phyloP scores from a whole-genome alignment of 1,140 invertebrate genomes.

The Sitobion miscanthi region DNA sequence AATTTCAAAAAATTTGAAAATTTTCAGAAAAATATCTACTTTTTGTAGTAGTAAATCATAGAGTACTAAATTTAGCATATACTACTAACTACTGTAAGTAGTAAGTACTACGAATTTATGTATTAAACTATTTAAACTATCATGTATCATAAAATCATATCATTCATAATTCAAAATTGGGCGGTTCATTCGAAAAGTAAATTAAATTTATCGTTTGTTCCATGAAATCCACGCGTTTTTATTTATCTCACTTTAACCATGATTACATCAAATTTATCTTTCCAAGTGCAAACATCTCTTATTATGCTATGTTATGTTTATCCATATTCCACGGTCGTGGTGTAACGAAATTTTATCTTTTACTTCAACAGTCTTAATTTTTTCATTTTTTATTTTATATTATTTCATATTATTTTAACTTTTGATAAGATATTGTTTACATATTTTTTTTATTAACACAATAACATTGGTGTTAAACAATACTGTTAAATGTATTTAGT shows the following conservation, averaged over 20 bases:
- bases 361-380: not conserved
- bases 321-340: not conserved
- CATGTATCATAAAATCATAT: not conserved
- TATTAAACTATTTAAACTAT: too few relatives aligned
- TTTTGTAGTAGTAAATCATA: too few relatives aligned
- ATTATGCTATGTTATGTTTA: not conserved
- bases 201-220: not conserved
- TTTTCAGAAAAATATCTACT: too few relatives aligned
- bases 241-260: not conserved
- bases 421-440: slow-evolving; percentile 17
- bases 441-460: not conserved
- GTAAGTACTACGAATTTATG: too few relatives aligned
- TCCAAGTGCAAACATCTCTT: not conserved
- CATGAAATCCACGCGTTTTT: not conserved
- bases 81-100: too few relatives aligned
- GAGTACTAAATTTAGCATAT: too few relatives aligned
- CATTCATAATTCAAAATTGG: not conserved
- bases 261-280: not conserved
- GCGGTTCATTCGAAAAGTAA: not conserved
- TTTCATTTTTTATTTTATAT: not conserved
- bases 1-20: too few relatives aligned
- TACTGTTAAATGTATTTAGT: not conserved
- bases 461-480: not conserved
- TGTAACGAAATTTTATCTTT: slow-evolving; percentile 11
- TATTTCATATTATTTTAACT: not conserved